Evolutionary conservation across 2,888 invertebrate species (phyloP), one percentile per base, ranked within the genome.

Genomic region (Galeopsomyia nigrocyanea): DNA sequence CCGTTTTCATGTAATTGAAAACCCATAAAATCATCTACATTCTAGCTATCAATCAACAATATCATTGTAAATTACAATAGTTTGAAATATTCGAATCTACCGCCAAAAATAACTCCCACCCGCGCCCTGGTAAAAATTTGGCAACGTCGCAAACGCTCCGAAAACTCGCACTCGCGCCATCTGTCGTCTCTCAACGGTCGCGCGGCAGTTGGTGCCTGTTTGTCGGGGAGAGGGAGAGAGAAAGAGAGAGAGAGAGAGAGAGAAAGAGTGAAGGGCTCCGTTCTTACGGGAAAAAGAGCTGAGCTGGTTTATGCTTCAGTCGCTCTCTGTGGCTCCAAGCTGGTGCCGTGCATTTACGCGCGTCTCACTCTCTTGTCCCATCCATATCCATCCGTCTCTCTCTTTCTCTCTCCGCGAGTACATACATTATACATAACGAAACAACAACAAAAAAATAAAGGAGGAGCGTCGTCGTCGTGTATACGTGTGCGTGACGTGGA

Each of bases 111-210:
- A 26, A 26, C 3, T 26, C 5, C 2, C 26, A 26, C 26, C 26
- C 26, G 26, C 5, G 26, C 26, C n/a, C n/a, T n/a, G n/a, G n/a
- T n/a, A 26, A 50, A 62, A 22, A 51, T 17, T 10, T 26, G 71
- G 56, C 71, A 71, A 71, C 71, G 19, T n/a, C 51, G 71, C 62
- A 10, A 31, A 13, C 39, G 39, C 39, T 39, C 31, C 7, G 39
- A 39, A 39, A 39, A 19, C 3, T 14, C 22, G 13, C 71, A 19
- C 3, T 14, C 22, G 13, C 71, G 57, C 67, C 65, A 49, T 47
- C 63, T 58, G 19, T 46, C 47, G 55, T 16, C 39, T 16, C 31
- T 63, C n/a, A 39, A 39, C 39, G 39, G 39, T 39, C 39, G 39
- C 39, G 39, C 39, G 39, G 39, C 39, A 39, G 39, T 39, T 39